These are phyloP conservation scores for Hyperoplus immaculatus DNA, from an alignment of 2,797 vertebrate genomes.

Conservation along the genomic window DNA sequence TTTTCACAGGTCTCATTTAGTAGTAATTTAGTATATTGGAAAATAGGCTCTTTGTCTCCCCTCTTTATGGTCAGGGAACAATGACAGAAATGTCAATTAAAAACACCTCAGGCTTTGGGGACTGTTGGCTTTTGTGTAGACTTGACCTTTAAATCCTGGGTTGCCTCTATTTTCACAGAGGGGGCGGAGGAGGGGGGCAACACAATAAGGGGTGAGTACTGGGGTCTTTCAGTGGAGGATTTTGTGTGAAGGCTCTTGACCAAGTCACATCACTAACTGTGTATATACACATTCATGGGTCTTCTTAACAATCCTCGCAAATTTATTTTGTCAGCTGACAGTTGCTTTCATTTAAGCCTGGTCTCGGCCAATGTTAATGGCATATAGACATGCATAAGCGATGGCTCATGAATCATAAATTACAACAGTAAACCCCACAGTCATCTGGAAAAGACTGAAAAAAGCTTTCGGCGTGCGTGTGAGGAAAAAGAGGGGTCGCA, in stretches of 20 bases:
- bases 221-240: conserved; percentile 73
- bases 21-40: conserved; percentile 82
- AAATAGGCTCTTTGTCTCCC: conserved; percentile 67
- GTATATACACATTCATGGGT: conserved; percentile 54
- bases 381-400: conserved; percentile 26
- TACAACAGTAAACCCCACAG: conserved; percentile 29
- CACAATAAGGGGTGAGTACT: conserved; percentile 76
- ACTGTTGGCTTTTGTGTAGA: conserved; percentile 82
- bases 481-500: conserved; percentile 13
- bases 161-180: conserved; percentile 84
- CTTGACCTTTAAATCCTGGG: conserved; percentile 88
- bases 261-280: conserved; percentile 76
- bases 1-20: conserved; percentile 81
- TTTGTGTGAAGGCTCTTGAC: conserved; percentile 78
- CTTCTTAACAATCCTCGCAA: conserved; percentile 43
- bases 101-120: conserved; percentile 83
- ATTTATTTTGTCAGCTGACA: conserved; percentile 51
- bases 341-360: conserved; percentile 16
- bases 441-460: conserved; percentile 3
- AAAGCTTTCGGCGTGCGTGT: no score
- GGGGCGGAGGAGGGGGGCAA: conserved; percentile 70
- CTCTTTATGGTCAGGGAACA: conserved; percentile 78
- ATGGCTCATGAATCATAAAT: conserved; percentile 29
- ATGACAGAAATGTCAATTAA: conserved; percentile 88
- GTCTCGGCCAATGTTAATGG: not conserved